These are phyloP conservation scores for Microplitis mediator DNA, from an alignment of 1,140 invertebrate species.

Conservation along the genomic window DNA sequence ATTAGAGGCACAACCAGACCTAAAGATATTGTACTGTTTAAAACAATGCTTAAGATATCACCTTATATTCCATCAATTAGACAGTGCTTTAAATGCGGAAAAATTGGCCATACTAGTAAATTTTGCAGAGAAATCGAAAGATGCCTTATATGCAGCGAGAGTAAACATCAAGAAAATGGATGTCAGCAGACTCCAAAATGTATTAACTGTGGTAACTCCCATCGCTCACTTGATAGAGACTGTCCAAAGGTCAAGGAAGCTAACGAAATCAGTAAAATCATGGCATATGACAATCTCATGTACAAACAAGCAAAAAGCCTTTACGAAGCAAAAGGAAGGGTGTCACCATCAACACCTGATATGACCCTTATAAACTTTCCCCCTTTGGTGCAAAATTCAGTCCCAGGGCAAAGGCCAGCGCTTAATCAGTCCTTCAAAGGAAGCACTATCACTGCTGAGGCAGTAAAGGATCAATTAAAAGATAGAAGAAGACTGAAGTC, in stretches of 20 bases:
- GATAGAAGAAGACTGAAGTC: too few species aligned
- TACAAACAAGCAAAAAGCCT: not conserved
- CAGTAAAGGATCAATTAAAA: too few species aligned
- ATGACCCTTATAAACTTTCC: too few species aligned
- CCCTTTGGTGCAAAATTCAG: too few species aligned
- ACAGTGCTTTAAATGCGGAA: not conserved
- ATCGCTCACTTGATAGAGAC: not conserved
- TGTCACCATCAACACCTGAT: too few species aligned
- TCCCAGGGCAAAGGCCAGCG: too few species aligned
- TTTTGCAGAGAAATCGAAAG: not conserved
- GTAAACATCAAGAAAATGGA: not conserved
- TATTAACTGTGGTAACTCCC: not conserved
- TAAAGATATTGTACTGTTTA: not conserved
- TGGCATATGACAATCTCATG: slow-evolving; percentile 6
- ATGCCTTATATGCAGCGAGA: not conserved
- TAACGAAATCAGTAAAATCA: not conserved
- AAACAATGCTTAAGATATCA: not conserved
- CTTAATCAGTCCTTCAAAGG: too few species aligned
- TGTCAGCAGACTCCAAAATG: not conserved
- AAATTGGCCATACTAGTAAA: not conserved
- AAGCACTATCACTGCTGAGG: too few species aligned
- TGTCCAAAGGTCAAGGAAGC: not conserved
- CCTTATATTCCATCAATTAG: not conserved
- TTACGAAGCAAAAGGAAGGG: not conserved
- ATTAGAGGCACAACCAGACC: not conserved